phyloP scores from a whole-genome alignment of 2,888 invertebrate genomes.

The Pseudolycoriella hygida region DNA sequence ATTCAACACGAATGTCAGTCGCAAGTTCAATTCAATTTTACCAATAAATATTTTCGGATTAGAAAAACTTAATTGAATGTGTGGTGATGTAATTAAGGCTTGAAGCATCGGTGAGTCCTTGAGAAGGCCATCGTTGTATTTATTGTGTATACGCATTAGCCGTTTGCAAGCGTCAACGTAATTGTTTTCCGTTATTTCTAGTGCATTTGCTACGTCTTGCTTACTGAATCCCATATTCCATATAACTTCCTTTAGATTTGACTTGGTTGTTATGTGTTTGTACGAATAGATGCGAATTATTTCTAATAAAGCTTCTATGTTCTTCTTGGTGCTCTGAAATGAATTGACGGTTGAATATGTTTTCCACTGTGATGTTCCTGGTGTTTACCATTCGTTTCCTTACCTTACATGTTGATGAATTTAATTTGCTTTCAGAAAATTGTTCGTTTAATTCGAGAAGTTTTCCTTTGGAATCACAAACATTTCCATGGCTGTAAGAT shows the following conservation, averaged over 20 bases:
- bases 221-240: constrained; percentile 44
- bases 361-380: too few species aligned
- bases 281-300: constrained; percentile 27
- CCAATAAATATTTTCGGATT: constrained; percentile 46
- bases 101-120: constrained; percentile 40
- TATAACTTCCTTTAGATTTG: constrained; percentile 19
- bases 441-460: neutral
- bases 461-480: too few species aligned
- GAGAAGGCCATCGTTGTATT: constrained; percentile 37
- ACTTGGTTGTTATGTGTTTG: constrained; percentile 22
- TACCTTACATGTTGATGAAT: neutral
- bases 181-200: constrained; percentile 43
- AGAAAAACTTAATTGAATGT: constrained; percentile 43
- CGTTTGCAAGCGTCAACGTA: constrained; percentile 46
- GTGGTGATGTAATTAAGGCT: constrained; percentile 43
- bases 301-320: constrained; percentile 25
- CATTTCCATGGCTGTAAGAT: too few species aligned
- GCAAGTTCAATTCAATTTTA: constrained; percentile 16
- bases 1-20: neutral
- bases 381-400: too few species aligned
- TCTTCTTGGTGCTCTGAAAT: constrained; percentile 18
- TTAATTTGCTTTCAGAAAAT: neutral
- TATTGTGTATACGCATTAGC: constrained; percentile 39
- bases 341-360: too few species aligned
- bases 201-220: constrained; percentile 35